A percentile compares a stretch with the other conserved stretches of the same genome.
phyloP scores from a whole-genome alignment of 1,140 invertebrate genomes.

The Cydia amplana region DNA sequence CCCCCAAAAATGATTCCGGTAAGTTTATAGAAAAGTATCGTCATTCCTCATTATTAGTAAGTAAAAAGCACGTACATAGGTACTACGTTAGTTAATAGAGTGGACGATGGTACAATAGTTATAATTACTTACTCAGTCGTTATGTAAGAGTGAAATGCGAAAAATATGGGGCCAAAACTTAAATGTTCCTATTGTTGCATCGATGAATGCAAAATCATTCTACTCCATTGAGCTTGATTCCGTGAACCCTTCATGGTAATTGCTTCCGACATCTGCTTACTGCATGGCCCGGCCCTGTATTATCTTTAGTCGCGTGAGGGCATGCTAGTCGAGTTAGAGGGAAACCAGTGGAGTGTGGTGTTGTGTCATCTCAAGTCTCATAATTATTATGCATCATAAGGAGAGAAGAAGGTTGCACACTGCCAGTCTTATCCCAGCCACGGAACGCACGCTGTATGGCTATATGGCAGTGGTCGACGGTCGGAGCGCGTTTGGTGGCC shows the following conservation, averaged over 20 bases:
- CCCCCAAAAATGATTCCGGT: slow-evolving; percentile 73
- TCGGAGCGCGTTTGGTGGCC: no score
- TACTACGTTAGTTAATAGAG: no score
- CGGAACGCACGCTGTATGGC: no score
- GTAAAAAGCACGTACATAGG: no score
- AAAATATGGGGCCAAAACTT: not conserved
- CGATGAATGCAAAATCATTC: slow-evolving; percentile 3
- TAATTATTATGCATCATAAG: no score
- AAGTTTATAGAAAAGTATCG: slow-evolving; percentile 39
- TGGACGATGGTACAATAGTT: no score
- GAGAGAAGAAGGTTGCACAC: no score
- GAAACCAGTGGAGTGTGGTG: not conserved
- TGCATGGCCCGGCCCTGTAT: not conserved
- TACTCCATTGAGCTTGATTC: not conserved
- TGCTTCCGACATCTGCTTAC: slow-evolving; percentile 29
- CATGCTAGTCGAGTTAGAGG: not conserved
- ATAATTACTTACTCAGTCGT: not conserved
- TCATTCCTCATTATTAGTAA: no score
- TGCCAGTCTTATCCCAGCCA: no score
- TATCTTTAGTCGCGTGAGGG: not conserved
- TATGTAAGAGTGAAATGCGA: not conserved
- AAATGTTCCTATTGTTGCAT: slow-evolving; percentile 6
- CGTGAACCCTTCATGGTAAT: slow-evolving; percentile 15
- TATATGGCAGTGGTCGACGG: no score
- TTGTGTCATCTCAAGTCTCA: not conserved